Evolutionary conservation across 2,888 invertebrate genomes (phyloP), one percentile per base, ranked within the genome.

Genomic region (Barypeithes pellucidus): DNA sequence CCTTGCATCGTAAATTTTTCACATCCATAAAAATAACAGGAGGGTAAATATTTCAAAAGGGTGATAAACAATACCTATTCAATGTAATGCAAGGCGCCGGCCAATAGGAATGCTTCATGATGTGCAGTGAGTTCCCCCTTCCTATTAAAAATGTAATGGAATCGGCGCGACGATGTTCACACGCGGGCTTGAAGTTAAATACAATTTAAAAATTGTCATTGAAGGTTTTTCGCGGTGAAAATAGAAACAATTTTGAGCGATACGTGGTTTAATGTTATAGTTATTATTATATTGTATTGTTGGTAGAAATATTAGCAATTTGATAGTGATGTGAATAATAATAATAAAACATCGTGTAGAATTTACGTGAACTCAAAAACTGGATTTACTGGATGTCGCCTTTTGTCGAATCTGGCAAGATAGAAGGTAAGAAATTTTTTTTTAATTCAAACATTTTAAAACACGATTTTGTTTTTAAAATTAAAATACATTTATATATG

Each of bases 141-240:
- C 67, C 60, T n/a, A 61, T 16, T n/a, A 5, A 68, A 36, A 50
- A 68, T 47, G 16, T 33, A 20, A 67, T 57, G 67, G 63, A 63
- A 63, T 63, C 59, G 57, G 11, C 14, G 43, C 14, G 18, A 3
- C 14, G 33, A 36, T 43, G 12, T 45, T 43, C 29, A 47, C 29
- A 47, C 60, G 67, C 60, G 59, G 60, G 54, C 54, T n/a, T n/a
- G 54, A 24, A 61, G 24, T 45, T 45, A 50, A 50, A 36, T 47
- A 50, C 33, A 52, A 66, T 57, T 66, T 54, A 29, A 66, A 66
- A 54, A 39, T 66, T 54, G 66, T 66, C 36, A 24, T 16, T 29
- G 66, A 43, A n/a, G 43, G 36, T 62, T 45, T 61, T 62, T 2
- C n/a, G 20, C 22, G 62, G 16, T 22, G 2, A 57, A 57, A 16